Conservation (phyloP, 53 echinoderm and acorn worm genomes). For the Stichopus horrens region DNA sequence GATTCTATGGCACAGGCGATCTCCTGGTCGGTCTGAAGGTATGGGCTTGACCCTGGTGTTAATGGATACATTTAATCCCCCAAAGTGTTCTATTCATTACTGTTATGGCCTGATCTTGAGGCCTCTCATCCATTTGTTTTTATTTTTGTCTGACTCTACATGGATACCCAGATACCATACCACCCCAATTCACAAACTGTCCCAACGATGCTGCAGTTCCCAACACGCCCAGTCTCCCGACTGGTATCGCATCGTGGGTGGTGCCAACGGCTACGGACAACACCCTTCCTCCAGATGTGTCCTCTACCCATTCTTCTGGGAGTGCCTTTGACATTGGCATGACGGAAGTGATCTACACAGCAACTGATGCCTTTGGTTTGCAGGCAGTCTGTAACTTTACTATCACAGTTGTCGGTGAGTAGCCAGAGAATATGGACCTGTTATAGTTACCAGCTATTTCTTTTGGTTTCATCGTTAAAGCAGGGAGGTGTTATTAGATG, state of each 20-base stretch:
- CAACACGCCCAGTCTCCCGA: slow-evolving; percentile 6
- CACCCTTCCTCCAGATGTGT: slow-evolving; percentile 41
- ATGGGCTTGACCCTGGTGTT: too few relatives aligned
- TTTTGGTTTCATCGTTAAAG: too few relatives aligned
- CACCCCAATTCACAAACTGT: slow-evolving; percentile 56
- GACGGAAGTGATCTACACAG: slow-evolving; percentile 52
- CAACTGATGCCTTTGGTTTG: slow-evolving; percentile 58
- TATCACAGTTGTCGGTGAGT: slow-evolving; percentile 60
- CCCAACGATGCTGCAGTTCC: slow-evolving; percentile 27
- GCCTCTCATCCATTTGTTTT: too few relatives aligned
- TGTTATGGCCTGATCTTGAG: too few relatives aligned
- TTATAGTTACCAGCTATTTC: too few relatives aligned
- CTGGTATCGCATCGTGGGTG: slow-evolving; percentile 54
- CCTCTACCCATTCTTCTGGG: slow-evolving; percentile 23
- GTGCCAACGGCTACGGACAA: slow-evolving; percentile 64
- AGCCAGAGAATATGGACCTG: background rate
- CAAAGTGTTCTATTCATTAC: too few relatives aligned
- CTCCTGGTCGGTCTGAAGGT: too few relatives aligned
- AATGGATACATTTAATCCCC: too few relatives aligned
- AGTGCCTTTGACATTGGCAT: slow-evolving; percentile 44
- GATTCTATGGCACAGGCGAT: too few relatives aligned
- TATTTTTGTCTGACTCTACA: too few relatives aligned
- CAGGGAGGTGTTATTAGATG: too few relatives aligned
- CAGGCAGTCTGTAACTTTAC: slow-evolving; percentile 47
- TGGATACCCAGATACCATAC: slow-evolving; percentile 37